phyloP scores from a whole-genome alignment of 2,113 vertebrate genomes.

The Physeter macrocephalus region DNA sequence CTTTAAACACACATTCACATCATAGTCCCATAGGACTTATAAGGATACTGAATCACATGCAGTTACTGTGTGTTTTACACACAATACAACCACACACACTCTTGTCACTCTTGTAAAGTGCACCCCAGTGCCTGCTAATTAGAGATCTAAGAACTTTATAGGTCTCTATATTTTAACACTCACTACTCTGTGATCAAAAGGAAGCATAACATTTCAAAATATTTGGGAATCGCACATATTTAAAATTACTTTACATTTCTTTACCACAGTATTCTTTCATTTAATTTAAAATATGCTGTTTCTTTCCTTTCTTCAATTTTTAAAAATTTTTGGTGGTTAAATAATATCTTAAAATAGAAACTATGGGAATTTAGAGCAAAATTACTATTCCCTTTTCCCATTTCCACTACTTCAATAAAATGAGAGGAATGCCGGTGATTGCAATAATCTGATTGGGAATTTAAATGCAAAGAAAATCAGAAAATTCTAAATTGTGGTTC shows the following conservation, averaged over 20 bases:
- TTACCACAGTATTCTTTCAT: conserved; percentile 41
- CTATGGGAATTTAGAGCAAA: conserved; percentile 62
- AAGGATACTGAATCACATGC: background rate
- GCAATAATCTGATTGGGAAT: conserved; percentile 71
- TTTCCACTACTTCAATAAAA: conserved; percentile 69
- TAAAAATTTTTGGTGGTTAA: conserved; percentile 42
- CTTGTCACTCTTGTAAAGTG: background rate
- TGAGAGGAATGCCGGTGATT: conserved; percentile 60
- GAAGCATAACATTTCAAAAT: conserved; percentile 47
- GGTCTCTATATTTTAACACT: background rate
- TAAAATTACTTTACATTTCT: conserved; percentile 50
- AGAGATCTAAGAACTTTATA: background rate
- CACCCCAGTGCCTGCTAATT: background rate
- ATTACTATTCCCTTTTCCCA: conserved; percentile 52
- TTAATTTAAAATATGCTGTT: conserved; percentile 55
- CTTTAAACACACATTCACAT: background rate
- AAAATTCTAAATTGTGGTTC: conserved; percentile 74
- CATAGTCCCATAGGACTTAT: background rate
- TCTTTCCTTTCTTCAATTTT: background rate
- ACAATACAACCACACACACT: background rate
- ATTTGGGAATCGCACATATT: conserved; percentile 37
- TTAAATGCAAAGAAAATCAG: conserved; percentile 74
- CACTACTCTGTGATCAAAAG: conserved; percentile 33
- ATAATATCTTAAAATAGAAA: conserved; percentile 64
- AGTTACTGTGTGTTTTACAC: background rate